Evolutionary conservation across 2,797 vertebrate species (phyloP).

Genomic region (Cryptoblepharus egeriae): DNA sequence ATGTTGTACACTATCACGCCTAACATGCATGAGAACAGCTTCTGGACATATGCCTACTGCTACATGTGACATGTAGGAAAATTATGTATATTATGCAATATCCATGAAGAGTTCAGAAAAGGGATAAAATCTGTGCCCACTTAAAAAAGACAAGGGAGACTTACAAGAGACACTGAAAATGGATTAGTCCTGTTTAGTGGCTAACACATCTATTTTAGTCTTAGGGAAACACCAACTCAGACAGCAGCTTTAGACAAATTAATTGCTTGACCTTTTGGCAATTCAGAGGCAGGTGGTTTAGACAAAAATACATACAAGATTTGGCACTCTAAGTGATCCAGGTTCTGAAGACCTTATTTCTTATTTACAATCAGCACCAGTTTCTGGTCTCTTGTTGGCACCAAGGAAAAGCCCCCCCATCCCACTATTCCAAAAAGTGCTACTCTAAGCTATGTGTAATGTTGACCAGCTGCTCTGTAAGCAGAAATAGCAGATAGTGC

Average conservation of each 20-base stretch:
- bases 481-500: constrained; percentile 37
- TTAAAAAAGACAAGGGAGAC: neutral
- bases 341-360: constrained; percentile 45
- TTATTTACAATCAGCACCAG: constrained; percentile 44
- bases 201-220: neutral
- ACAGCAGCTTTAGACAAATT: neutral
- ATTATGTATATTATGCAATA: neutral
- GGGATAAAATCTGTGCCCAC: neutral
- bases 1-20: no score
- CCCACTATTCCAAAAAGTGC: constrained; percentile 54
- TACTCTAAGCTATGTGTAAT: constrained; percentile 18
- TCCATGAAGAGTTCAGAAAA: neutral
- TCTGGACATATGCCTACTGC: neutral
- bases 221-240: neutral
- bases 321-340: constrained; percentile 64
- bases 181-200: neutral
- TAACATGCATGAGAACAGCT: neutral
- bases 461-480: constrained; percentile 36
- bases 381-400: constrained; percentile 63
- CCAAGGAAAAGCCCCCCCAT: constrained; percentile 33
- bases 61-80: neutral
- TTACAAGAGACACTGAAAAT: neutral
- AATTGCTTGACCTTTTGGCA: constrained; percentile 34
- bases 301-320: constrained; percentile 37
- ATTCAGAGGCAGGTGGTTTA: neutral